A percentile compares a stretch with the other conserved stretches of the same genome.
These are phyloP conservation scores for Apamea sordens DNA, from an alignment of 2,888 invertebrate species.

Conservation along the genomic window DNA sequence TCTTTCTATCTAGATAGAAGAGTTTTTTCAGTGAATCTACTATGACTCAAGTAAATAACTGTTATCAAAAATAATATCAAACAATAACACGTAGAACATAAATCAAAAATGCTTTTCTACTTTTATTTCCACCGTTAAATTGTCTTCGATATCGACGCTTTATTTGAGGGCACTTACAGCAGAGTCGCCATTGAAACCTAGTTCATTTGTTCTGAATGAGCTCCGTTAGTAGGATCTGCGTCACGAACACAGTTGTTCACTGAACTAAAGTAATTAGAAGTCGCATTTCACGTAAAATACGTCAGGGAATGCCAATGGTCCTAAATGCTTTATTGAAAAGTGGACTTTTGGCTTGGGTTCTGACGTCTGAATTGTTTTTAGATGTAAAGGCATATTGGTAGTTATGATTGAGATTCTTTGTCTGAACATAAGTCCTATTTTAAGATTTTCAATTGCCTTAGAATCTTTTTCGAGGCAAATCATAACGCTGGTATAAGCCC, in stretches of 20 bases:
- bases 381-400: constrained; percentile 9
- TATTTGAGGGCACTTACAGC: constrained; percentile 72
- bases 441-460: background rate
- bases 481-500: background rate
- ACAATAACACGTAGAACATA: constrained; percentile 10
- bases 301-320: constrained; percentile 50
- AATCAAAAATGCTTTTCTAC: constrained; percentile 28
- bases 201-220: constrained; percentile 76
- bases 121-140: constrained; percentile 45
- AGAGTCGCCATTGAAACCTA: constrained; percentile 73
- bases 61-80: background rate
- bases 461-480: background rate
- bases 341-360: constrained; percentile 37
- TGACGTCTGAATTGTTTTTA: constrained; percentile 37
- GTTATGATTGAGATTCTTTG: constrained; percentile 1
- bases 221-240: constrained; percentile 67
- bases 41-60: background rate
- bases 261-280: constrained; percentile 69
- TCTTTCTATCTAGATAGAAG: too few relatives aligned
- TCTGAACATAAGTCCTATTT: background rate
- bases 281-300: constrained; percentile 65
- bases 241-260: constrained; percentile 69
- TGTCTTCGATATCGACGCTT: constrained; percentile 45
- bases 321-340: constrained; percentile 61
- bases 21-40: too few relatives aligned